These are phyloP conservation scores for Oppia nitens DNA, from an alignment of 1,140 invertebrate genomes.

Conservation along the genomic window DNA sequence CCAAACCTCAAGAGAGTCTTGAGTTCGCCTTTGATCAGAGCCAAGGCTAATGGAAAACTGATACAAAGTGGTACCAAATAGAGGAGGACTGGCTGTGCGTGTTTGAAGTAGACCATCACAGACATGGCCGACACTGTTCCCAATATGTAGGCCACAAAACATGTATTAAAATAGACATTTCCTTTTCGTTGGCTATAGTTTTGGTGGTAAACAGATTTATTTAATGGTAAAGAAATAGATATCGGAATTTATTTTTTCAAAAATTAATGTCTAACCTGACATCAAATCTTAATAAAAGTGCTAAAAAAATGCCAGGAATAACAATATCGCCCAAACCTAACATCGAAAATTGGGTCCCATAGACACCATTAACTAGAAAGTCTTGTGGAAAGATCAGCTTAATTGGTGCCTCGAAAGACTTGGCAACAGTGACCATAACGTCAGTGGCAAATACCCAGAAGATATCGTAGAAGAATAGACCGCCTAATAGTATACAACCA, in stretches of 20 bases:
- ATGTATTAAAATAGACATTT: conserved; percentile 83
- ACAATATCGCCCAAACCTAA: conserved; percentile 96
- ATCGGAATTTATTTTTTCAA: too few relatives aligned
- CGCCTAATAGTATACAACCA: conserved; percentile 83
- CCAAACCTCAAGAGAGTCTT: conserved; percentile 77
- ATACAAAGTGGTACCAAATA: conserved; percentile 94
- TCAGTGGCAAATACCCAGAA: conserved; percentile 99
- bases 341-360: conserved; percentile 93
- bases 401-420: conserved; percentile 96
- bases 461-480: conserved; percentile 95
- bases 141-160: conserved; percentile 80
- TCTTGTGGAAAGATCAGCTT: conserved; percentile 99
- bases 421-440: conserved; percentile 99
- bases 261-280: conserved; percentile 43
- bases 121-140: conserved; percentile 84
- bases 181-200: conserved; percentile 43
- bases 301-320: conserved; percentile 97
- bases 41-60: conserved; percentile 64
- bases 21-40: conserved; percentile 75
- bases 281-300: conserved; percentile 87
- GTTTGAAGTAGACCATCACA: conserved; percentile 96
- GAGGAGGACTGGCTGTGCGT: conserved; percentile 90
- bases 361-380: conserved; percentile 73
- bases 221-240: too few relatives aligned
- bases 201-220: conserved; percentile 1